These are phyloP conservation scores for Saimiri boliviensis DNA, from an alignment of 2,113 vertebrate species.

Conservation along the genomic window DNA sequence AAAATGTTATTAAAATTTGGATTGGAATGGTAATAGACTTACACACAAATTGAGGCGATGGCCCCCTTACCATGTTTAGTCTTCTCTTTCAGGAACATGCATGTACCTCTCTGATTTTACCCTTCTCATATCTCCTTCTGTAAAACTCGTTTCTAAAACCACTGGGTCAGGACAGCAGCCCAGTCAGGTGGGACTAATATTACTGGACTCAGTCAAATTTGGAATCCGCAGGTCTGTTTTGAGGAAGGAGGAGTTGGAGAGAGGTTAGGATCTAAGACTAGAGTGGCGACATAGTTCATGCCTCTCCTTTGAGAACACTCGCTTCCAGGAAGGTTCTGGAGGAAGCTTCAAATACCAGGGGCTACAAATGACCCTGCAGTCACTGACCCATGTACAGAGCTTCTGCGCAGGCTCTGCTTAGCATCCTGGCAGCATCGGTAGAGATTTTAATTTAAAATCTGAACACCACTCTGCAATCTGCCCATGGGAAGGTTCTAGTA, in stretches of 20 bases:
- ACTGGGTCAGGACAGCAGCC: not conserved
- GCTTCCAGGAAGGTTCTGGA: not conserved
- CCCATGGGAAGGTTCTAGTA: not conserved
- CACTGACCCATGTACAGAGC: accelerated
- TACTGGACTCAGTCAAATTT: not conserved
- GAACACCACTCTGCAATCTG: not conserved
- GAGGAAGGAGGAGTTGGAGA: not conserved
- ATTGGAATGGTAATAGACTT: not conserved
- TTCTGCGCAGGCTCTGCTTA: no score
- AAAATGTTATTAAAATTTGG: not conserved
- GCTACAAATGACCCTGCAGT: not conserved
- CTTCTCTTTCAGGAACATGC: not conserved
- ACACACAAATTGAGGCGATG: accelerated
- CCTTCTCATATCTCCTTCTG: not conserved
- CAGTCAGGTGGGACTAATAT: not conserved
- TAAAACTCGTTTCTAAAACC: not conserved
- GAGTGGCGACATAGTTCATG: accelerated
- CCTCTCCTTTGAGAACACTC: not conserved
- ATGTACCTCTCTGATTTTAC: not conserved
- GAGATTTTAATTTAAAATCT: not conserved
- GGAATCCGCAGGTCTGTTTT: not conserved
- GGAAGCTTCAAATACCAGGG: not conserved
- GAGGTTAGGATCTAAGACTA: not conserved
- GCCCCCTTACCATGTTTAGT: accelerated
- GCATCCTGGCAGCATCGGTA: not conserved